Base-by-base conservation (phyloP, 2,113 vertebrate genomes). In the Anas platyrhynchos region DNA sequence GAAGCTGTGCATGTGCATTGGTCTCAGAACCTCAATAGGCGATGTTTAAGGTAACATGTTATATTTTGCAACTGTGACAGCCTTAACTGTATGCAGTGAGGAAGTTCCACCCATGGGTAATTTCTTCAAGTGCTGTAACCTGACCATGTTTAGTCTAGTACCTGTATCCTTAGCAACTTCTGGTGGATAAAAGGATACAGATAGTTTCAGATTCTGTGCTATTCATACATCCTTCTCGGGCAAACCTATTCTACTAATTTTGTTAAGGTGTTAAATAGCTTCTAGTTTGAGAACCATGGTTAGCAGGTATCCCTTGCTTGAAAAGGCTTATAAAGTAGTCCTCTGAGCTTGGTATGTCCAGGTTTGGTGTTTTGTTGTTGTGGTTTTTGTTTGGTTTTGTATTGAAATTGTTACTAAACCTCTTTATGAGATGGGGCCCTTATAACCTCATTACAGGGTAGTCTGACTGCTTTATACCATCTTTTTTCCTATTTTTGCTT, bases 201-300 rank as follows among this genome's bases (percentile, higher is more conserved):
- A 3, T 20, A 36, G 20, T 34, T 48, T 29, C 36, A 7, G 10
- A 71, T 32, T 10, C 18, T 54, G 6, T 77, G 65, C 31, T 61
- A 0, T 55, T 55, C 31, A 0, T 15, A 1, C 5, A 2, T 31
- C 43, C 11, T 86, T 29, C 34, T 52, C 1, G 0, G 32, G 23
- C 22, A 16, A 1, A 0, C 32, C 62, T 91, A 16, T 0, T 36
- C 36, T n/a, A 38, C 6, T 17, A 1, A 0, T 71, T 82, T 59
- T n/a, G 11, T 69, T 46, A 46, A 59, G 10, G 9, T 78, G 9
- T 62, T 80, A 22, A 66, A n/a, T 29, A 75, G 41, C 43, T 85
- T 11, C 61, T 87, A 22, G 16, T 65, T 68, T 76, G 54, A 65
- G 43, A 50, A 10, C 29, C 3, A 0, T 32, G 75, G 21, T 59